A percentile compares a stretch with the other conserved stretches of the same genome.
These are phyloP conservation scores for Apteryx mantelli DNA, from an alignment of 2,113 vertebrate genomes.

Conservation along the genomic window DNA sequence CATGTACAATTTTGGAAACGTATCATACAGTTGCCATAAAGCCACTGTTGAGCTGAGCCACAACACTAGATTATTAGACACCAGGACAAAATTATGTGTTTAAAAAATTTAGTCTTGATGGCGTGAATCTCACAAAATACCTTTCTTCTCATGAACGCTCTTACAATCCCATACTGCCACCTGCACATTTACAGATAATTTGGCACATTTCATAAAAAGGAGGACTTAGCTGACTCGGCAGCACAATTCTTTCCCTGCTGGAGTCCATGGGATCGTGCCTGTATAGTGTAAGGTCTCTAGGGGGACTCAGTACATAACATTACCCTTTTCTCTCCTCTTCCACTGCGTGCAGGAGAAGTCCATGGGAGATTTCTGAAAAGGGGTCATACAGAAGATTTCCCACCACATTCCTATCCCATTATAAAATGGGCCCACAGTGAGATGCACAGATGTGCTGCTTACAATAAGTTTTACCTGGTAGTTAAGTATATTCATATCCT, in stretches of 20 bases:
- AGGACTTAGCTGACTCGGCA: neutral
- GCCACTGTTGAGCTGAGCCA: neutral
- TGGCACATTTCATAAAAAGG: neutral
- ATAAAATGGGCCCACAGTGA: neutral
- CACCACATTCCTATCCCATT: neutral
- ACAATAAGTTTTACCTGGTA: neutral
- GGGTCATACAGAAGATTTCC: neutral
- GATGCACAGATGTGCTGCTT: neutral
- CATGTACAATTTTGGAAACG: neutral
- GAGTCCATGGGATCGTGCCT: neutral
- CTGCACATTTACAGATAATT: neutral
- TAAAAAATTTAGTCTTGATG: neutral
- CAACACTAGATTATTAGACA: neutral
- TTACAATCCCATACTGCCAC: neutral
- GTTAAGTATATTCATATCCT: accelerated
- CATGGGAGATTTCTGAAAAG: neutral
- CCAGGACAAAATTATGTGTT: neutral
- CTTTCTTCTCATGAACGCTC: neutral
- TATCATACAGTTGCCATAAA: neutral
- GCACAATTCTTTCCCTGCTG: neutral
- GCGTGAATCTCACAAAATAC: neutral
- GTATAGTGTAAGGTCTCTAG: neutral
- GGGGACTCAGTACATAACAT: accelerated
- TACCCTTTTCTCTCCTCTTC: neutral
- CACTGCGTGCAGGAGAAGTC: neutral